Base-by-base conservation (phyloP, 1,140 invertebrate genomes). In the Latrodectus geometricus region DNA sequence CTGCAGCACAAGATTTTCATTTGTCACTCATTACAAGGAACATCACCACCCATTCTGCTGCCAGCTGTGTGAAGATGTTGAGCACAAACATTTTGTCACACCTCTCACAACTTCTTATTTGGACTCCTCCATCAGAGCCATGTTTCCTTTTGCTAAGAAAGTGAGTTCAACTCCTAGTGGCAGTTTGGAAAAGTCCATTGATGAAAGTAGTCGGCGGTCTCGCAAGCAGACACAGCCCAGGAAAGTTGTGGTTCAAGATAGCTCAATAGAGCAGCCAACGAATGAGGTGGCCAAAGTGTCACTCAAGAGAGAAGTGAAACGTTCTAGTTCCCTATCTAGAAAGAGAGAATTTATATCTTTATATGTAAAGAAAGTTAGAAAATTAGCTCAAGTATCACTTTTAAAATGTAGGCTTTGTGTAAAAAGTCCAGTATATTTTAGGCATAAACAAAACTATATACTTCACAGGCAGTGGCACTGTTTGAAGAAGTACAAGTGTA, bases 181-280 rank as follows among this genome's bases (percentile, higher is more conserved):
- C n/a, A n/a, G n/a, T n/a, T n/a, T n/a, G n/a, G n/a, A n/a, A n/a
- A n/a, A n/a, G n/a, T n/a, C n/a, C n/a, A n/a, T n/a, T n/a, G 69
- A 68, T 15, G 56, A n/a, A n/a, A n/a, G 56, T 17, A 72, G 77
- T 12, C 69, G 86, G 4, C 89, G 92, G 66, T 90, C 91, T 4
- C 90, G 92, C 15, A 92, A 92, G 83, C 92, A 92, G 87, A 91
- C 90, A 52, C 90, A 91, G 87, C 92, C 92, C 5, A 91, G 92
- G 78, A 92, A 91, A 88, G 89, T 92, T 9, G 89, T 92, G 73
- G 61, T 77, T 21, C 73, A 75, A 14, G 72, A 73, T 11, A 9
- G 49, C 49, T 8, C 50, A 23, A 65, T 68, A 48, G 17, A 23
- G 48, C n/a, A n/a, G n/a, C n/a, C n/a, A n/a, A n/a, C n/a, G n/a